A percentile compares a stretch with the other conserved stretches of the same genome.
Conservation (phyloP, 1,140 invertebrate species). For the Drosophila dunni region DNA sequence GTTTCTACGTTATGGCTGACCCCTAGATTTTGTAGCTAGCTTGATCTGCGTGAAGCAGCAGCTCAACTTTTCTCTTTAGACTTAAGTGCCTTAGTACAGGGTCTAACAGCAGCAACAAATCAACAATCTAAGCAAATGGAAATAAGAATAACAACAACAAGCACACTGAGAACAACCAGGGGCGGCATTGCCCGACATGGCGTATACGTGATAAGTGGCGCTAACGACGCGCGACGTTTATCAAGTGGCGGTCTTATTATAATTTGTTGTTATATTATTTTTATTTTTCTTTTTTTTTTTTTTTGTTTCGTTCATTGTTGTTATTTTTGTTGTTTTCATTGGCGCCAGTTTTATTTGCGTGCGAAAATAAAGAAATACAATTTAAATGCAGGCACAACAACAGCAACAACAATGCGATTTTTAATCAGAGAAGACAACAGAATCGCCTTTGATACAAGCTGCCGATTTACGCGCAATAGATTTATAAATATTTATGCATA, state of each 20-base stretch:
- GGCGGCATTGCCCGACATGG: conserved; percentile 63
- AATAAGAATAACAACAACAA: conserved; percentile 1
- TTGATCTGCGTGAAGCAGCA: no score
- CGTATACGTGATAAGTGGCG: conserved; percentile 82
- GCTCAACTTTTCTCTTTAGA: no score
- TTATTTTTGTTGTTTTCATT: conserved; percentile 55
- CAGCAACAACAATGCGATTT: neutral
- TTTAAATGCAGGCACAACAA: conserved; percentile 56
- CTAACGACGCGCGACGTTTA: conserved; percentile 79
- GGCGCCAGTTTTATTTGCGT: conserved; percentile 82
- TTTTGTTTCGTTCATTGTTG: neutral
- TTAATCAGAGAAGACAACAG: conserved; percentile 38
- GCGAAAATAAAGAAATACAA: conserved; percentile 63
- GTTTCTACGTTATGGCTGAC: no score
- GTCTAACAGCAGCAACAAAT: conserved; percentile 4
- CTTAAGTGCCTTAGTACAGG: no score
- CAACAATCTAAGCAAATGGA: conserved; percentile 11
- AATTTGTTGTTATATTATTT: conserved; percentile 33
- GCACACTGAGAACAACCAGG: conserved; percentile 8
- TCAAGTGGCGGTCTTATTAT: conserved; percentile 64
- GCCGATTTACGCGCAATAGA: conserved; percentile 42
- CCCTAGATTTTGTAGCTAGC: no score
- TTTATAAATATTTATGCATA: conserved; percentile 25
- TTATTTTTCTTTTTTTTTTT: neutral
- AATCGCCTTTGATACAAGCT: conserved; percentile 34